Base-by-base conservation (phyloP, 2,797 vertebrate genomes). In the Pangasius krempfi region DNA sequence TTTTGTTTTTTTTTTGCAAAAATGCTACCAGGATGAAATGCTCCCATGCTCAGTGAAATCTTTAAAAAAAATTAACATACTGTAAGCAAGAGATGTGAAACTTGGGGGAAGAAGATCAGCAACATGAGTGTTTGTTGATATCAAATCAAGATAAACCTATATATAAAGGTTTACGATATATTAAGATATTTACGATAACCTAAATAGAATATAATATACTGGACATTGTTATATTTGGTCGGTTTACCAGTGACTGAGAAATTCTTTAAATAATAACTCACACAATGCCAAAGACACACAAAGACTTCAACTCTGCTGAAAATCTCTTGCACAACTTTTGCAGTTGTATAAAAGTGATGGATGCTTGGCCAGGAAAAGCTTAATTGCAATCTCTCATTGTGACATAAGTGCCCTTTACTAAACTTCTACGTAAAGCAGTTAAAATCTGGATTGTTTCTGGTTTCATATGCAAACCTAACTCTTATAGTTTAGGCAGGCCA, bases 381-480 rank as follows among this genome's bases (percentile, higher is more conserved):
- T 37, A 2, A 81, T 40, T 62, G 1, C 37, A 64, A 14, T 30
- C 40, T 50, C 14, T 66, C 14, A 60, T 40, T n/a, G 13, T 62
- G 18, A 7, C 25, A 64, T 47, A 25, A 52, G 2, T 33, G 18
- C 0, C 27, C 4, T 68, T 66, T 9, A 50, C 14, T 18, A 64
- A n/a, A 47, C 40, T 7, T 33, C 1, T 22, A 52, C 52, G 83
- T 62, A 33, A 52, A 68, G 44, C 7, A 52, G 83, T 14, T 68
- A 2, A 68, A 6, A 52, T 33, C 2, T 84, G 82, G n/a, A 52
- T 84, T 47, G 62, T 4, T 1, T 52, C 44, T 84, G 27, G 47
- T 68, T 54, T 68, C n/a, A 33, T 50, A 37, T 70, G 62, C 83
- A 84, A 70, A 84, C 27, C 47, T 7, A 54, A 47, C 64, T 70